Base-by-base conservation (phyloP, 2,888 invertebrate species). In the Tuta absoluta region DNA sequence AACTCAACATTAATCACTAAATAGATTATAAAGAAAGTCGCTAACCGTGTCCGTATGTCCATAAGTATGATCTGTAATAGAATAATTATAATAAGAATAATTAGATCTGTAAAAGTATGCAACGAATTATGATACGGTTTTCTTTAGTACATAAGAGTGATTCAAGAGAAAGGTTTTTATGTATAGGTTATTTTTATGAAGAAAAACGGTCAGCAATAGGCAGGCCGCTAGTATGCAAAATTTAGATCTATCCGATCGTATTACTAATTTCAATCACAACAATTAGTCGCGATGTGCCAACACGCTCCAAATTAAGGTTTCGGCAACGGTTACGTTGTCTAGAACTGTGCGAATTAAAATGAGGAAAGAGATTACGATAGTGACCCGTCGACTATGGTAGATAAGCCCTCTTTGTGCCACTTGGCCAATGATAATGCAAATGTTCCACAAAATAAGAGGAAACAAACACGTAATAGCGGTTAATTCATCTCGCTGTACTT, bases 341-440 rank as follows among this genome's bases (percentile, higher is more conserved):
- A 67, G 70, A 72, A 70, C 70, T 72, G 72, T 75, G 75, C 70
- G 72, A 74, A 73, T 73, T 69, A 68, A 71, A 69, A 70, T 76
- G 70, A 70, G 69, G 74, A 72, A 75, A 79, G 63, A 70, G 63
- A 56, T 77, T 76, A 66, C 65, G 74, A 71, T 73, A 77, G 66
- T 65, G 66, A 65, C 68, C 70, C 68, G 69, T 72, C 75, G 73
- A 75, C 74, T 71, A 74, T 72, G 67, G 67, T 71, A 68, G 21
- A 5, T 19, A 17, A 21, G n/a, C 41, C n/a, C 63, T 37, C 21
- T 38, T 60, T 66, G 68, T 66, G 67, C 70, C 68, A 69, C 70
- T 72, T 72, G 60, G 24, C 64, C 67, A 69, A 48, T 57, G 64
- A 65, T 68, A 70, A 72, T 73, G 75, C 72, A 67, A 74, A 73